phyloP scores from a whole-genome alignment of 1,140 invertebrate genomes.

The Pogonognathellus flavescens region DNA sequence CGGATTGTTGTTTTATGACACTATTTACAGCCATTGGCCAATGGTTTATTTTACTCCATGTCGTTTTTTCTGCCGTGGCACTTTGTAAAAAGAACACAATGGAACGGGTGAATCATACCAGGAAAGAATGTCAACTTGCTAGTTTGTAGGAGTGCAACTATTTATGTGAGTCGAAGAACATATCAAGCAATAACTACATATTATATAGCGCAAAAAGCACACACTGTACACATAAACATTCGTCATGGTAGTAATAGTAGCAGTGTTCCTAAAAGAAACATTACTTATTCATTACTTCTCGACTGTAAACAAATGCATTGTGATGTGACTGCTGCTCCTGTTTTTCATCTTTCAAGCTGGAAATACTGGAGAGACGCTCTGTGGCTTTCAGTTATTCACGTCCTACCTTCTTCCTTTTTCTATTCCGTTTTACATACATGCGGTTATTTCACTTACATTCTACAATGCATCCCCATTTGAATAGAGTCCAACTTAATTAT shows the following conservation, averaged over 20 bases:
- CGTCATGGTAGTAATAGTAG: neutral
- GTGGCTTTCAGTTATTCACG: neutral
- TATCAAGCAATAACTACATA: neutral
- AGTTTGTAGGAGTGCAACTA: neutral
- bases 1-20: no score
- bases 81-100: neutral
- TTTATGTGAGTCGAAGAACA: conserved; percentile 9
- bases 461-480: no score
- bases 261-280: neutral
- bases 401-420: neutral
- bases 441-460: no score
- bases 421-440: neutral
- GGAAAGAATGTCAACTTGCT: no score
- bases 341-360: no score
- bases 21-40: no score
- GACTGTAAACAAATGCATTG: conserved; percentile 30
- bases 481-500: no score
- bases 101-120: no score
- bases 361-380: neutral
- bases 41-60: neutral
- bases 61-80: neutral
- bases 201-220: neutral
- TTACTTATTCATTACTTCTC: conserved; percentile 25
- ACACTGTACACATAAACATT: conserved; percentile 6
- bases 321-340: conserved; percentile 7